Evolutionary conservation across 2,888 invertebrate species (phyloP).

Genomic region (Nipponacmea schrenckii): DNA sequence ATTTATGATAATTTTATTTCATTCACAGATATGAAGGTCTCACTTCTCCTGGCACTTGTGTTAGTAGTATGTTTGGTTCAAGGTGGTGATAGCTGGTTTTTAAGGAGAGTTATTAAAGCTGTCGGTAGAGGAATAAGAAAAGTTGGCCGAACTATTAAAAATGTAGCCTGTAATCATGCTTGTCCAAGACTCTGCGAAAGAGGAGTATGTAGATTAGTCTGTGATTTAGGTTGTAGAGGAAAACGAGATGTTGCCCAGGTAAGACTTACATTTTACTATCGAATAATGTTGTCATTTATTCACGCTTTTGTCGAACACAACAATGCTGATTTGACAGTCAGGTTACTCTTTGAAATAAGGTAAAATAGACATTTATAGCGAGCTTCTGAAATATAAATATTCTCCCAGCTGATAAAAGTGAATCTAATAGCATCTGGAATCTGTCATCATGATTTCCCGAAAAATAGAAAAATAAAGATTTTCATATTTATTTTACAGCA

Average conservation of each 20-base stretch:
- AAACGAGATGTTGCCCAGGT: not conserved
- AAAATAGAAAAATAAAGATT: not conserved
- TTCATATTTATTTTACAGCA: not conserved
- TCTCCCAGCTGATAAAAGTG: too few relatives aligned
- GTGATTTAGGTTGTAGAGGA: not conserved
- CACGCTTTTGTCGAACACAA: not conserved
- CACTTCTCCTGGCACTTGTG: not conserved
- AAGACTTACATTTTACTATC: not conserved
- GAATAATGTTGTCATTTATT: not conserved
- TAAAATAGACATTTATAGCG: not conserved
- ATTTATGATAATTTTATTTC: too few relatives aligned
- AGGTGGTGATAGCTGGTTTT: not conserved
- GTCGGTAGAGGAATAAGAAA: not conserved
- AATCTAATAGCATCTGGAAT: too few relatives aligned
- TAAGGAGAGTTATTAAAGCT: not conserved
- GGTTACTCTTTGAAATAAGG: not conserved
- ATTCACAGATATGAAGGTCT: not conserved
- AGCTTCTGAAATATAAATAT: too few relatives aligned
- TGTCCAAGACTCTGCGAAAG: not conserved
- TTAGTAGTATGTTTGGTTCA: not conserved
- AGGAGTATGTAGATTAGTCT: not conserved
- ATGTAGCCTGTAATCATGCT: not conserved
- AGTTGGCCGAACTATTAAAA: not conserved
- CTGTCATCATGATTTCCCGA: not conserved
- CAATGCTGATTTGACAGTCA: not conserved